Base-by-base conservation (phyloP, 2,888 invertebrate genomes). In the Campaea margaritaria region DNA sequence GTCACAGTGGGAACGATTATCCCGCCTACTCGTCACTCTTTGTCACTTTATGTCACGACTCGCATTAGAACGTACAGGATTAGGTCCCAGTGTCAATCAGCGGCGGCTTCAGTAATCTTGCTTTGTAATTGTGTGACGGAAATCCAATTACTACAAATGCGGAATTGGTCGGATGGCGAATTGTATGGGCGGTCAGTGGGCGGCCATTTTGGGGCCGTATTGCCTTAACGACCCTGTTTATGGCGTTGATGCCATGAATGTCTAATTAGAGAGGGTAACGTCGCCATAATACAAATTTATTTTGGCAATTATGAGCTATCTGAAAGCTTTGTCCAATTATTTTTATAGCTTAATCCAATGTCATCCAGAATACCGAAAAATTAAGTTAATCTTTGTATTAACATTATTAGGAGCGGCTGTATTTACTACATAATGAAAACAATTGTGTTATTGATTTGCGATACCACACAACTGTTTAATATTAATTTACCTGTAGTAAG, bases 41-140 rank as follows among this genome's bases (percentile, higher is more conserved):
- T 11, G 21, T 28, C 5, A 39, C 72, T 51, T 67, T 79, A 67
- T 77, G 73, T 79, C 31, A 51, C 46, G 13, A 14, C 64, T 58
- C 58, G 61, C 68, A 75, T 67, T 72, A 76, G 72, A 76, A 72
- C 74, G 72, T 76, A 68, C 64, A 69, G 76, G 79, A 80, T 83
- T 84, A 82, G 75, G 78, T 72, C 69, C 75, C 75, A 74, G 75
- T 84, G 83, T 83, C 84, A 84, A 84, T 84, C 84, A 83, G 77
- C 62, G 75, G 76, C 73, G 78, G 82, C 78, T 81, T 83, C 78
- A 72, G 76, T 81, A 77, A 82, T 83, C 82, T 82, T 81, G 78
- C 78, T 73, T 75, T 73, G 84, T 81, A 82, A 82, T 82, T 79
- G 77, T 79, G 68, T 79, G 68, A 74, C 73, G 74, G 76, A 77